Percentiles rank a stretch among this genome's conserved stretches.
Conservation (phyloP, 2,113 vertebrate genomes). For the Gallinago jamesoni region DNA sequence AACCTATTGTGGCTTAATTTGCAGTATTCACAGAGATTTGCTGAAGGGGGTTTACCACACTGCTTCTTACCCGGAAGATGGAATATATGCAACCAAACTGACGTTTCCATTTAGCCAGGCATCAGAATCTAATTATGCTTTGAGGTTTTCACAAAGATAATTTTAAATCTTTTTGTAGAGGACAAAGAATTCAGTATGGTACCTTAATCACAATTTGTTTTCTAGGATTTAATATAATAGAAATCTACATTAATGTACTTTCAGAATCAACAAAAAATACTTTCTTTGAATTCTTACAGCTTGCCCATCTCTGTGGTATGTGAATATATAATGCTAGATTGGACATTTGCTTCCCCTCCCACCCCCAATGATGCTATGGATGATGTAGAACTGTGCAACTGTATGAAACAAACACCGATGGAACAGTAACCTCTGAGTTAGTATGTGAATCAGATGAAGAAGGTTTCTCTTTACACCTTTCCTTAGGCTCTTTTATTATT, state of each 20-base stretch:
- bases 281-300: background rate
- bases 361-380: rapidly evolving
- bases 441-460: background rate
- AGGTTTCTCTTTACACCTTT: background rate
- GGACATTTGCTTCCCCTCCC: rapidly evolving
- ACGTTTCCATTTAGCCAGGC: background rate
- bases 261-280: background rate
- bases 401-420: background rate
- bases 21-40: background rate
- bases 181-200: background rate
- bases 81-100: background rate
- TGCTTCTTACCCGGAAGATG: background rate
- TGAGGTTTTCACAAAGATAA: background rate
- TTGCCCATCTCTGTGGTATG: background rate
- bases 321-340: background rate
- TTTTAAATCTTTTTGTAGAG: background rate
- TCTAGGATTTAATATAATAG: background rate
- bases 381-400: background rate
- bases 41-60: background rate
- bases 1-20: background rate
- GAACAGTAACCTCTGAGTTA: background rate
- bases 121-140: background rate
- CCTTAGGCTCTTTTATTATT: background rate
- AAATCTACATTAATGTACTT: background rate
- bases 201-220: background rate